A percentile compares a stretch with the other conserved stretches of the same genome.
These are phyloP conservation scores for Ifrita kowaldi DNA, from an alignment of 2,113 vertebrate genomes.

Conservation along the genomic window DNA sequence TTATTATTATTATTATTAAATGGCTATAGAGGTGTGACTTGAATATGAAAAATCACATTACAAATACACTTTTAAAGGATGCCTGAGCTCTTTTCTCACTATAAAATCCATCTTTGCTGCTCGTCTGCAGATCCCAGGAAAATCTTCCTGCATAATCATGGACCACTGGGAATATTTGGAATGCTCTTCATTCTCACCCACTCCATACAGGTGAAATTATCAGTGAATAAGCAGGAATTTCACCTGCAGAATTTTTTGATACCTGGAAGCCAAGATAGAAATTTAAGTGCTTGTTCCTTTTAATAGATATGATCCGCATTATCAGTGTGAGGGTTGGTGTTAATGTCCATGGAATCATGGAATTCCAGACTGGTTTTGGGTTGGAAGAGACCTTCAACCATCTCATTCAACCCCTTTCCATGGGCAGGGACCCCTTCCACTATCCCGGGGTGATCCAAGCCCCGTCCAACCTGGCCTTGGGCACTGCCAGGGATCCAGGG, in stretches of 20 bases:
- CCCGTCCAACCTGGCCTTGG: accelerated
- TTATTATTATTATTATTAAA: no score
- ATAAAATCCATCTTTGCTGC: background rate
- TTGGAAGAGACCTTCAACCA: background rate
- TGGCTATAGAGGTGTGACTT: background rate
- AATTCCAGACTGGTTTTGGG: background rate
- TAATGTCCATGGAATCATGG: background rate
- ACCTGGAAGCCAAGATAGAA: background rate
- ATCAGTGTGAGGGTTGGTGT: background rate
- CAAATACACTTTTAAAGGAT: background rate
- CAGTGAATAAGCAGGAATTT: background rate
- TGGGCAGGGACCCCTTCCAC: background rate
- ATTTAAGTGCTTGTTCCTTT: background rate
- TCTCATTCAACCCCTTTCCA: background rate
- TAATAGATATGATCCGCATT: accelerated
- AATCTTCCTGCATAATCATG: background rate
- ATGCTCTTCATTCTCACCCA: background rate
- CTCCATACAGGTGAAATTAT: accelerated
- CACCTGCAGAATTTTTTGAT: background rate
- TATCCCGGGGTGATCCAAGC: accelerated
- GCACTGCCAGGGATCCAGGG: background rate
- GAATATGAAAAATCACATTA: background rate
- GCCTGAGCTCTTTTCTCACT: background rate
- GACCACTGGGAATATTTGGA: background rate
- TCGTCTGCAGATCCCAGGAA: background rate